Base-by-base conservation (phyloP, 2,797 vertebrate species). In the Hipposideros larvatus region DNA sequence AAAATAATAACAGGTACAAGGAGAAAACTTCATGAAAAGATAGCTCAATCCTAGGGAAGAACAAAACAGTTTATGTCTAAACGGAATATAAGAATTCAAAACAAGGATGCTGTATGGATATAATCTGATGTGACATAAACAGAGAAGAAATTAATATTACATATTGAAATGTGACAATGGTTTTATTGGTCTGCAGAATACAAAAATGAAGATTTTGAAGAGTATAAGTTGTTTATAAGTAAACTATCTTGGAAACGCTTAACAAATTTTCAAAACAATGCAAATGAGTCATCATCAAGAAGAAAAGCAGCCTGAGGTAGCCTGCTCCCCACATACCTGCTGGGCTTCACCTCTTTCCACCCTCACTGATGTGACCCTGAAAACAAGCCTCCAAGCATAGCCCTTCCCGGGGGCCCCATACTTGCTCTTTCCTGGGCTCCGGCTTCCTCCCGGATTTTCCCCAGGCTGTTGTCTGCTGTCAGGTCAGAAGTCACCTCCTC, bases 91-190 rank as follows among this genome's bases (percentile, higher is more conserved):
- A 87, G n/a, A 84, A 79, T 80, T 93, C 53, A 80, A 93, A 97
- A 37, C 73, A 87, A 83, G 24, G 43, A 92, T 41, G 19, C 75
- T 82, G 95, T 77, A 51, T 71, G 78, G 73, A n/a, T 65, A 77
- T 86, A 92, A 79, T 71, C 43, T 89, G 31, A 91, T 46, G 26
- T 43, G 53, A 87, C n/a, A 61, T 83, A 87, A 89, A 57, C 13
- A 61, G 55, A 90, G 51, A 94, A 95, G 31, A 93, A 84, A 94
- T 90, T 34, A 51, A 68, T 70, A 24, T 93, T 77, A 43, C 15
- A 10, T 78, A n/a, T 66, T 90, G 85, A 84, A 88, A 80, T 59
- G 28, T n/a, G 46, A 53, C 88, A 22, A 85, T 88, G 78, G 16
- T 86, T 92, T 84, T 61, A 83, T 24, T 75, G 13, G 41, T 75